Conservation (phyloP, 2,888 invertebrate species). For the Celastrina argiolus region DNA sequence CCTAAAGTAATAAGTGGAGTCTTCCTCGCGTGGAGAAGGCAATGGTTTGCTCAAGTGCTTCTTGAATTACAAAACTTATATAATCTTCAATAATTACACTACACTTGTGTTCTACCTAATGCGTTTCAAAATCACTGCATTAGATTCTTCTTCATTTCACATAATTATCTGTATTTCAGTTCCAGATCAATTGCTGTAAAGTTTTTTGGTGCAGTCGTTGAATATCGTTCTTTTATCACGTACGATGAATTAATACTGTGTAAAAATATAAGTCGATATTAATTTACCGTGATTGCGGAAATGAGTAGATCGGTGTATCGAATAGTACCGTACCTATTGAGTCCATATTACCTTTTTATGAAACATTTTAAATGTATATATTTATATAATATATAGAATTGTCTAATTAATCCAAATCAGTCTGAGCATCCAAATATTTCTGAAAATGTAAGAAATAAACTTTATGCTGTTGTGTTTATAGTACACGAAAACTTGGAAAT, state of each 20-base stretch:
- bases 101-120: conserved; percentile 9
- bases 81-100: not conserved
- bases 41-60: not conserved
- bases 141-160: conserved; percentile 7
- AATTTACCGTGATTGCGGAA: conserved; percentile 1
- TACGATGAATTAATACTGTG: not conserved
- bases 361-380: no score
- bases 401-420: no score
- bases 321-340: not conserved
- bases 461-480: no score
- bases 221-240: conserved; percentile 1
- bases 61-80: not conserved
- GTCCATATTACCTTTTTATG: conserved; percentile 8
- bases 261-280: not conserved
- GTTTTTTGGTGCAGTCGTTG: conserved; percentile 8
- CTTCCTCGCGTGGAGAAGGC: not conserved
- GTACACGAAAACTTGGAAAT: no score
- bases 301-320: not conserved
- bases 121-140: conserved; percentile 16
- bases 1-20: not conserved
- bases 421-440: no score
- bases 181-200: conserved; percentile 14
- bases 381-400: no score
- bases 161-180: not conserved
- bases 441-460: no score